phyloP scores from a whole-genome alignment of 1,140 invertebrate species.

The Augochlora pura region DNA sequence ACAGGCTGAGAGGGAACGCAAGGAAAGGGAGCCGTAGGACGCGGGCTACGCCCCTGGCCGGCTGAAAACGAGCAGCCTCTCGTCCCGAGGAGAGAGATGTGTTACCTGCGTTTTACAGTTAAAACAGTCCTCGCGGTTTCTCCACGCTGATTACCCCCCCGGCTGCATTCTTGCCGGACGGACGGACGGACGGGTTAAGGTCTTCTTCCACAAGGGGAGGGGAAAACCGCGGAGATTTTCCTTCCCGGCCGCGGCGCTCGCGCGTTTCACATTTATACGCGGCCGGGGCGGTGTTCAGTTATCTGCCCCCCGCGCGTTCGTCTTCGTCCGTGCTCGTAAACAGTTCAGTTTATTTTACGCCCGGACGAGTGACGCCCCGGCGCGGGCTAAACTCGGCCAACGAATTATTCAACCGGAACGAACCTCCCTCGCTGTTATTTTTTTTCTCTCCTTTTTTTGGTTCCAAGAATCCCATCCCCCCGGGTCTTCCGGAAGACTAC shows the following conservation, averaged over 20 bases:
- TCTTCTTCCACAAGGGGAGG: neutral
- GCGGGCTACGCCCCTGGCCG: slow-evolving; percentile 24
- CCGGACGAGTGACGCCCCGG: no score
- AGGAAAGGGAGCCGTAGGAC: neutral
- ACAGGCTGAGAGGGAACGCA: no score
- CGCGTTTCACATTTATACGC: neutral
- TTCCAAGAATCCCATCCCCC: no score
- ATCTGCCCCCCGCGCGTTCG: neutral
- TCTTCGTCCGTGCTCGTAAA: neutral
- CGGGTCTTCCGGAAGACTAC: no score
- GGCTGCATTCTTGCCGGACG: slow-evolving; percentile 43
- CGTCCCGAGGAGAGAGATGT: slow-evolving; percentile 12
- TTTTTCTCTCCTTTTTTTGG: no score
- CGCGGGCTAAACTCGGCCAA: no score
- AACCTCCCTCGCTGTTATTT: no score
- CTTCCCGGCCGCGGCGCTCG: neutral
- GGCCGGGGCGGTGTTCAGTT: neutral
- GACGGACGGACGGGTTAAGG: slow-evolving; percentile 17
- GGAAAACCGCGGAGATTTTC: slow-evolving; percentile 23
- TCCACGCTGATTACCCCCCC: slow-evolving; percentile 39
- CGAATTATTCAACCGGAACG: no score
- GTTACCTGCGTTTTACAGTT: slow-evolving; percentile 58
- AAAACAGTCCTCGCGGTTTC: slow-evolving; percentile 50
- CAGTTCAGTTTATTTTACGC: neutral
- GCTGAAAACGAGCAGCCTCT: slow-evolving; percentile 43